These are phyloP conservation scores for Cyprinodon diabolis DNA, from an alignment of 2,797 vertebrate genomes.

Conservation along the genomic window DNA sequence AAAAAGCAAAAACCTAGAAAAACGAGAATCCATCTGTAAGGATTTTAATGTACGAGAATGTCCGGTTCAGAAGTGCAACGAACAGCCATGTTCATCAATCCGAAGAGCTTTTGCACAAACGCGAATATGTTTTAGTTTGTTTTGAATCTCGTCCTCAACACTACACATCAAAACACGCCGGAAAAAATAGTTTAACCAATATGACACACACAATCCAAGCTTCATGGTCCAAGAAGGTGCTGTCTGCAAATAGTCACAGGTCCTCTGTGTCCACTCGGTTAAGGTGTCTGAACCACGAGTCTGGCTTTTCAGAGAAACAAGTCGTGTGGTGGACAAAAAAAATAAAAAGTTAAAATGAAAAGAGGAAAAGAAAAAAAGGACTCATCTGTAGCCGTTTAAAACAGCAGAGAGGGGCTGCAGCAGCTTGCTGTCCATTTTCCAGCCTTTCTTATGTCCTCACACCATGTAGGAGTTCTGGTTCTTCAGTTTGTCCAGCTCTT, in stretches of 20 bases:
- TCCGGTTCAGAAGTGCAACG: slow-evolving; percentile 26
- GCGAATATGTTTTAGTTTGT: slow-evolving; percentile 52
- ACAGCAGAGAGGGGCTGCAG: slow-evolving; percentile 44
- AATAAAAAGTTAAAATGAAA: slow-evolving; percentile 13
- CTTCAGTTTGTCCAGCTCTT: slow-evolving; percentile 99
- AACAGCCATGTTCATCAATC: not conserved
- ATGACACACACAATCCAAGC: slow-evolving; percentile 69
- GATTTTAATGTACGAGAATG: slow-evolving; percentile 47
- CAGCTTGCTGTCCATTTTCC: slow-evolving; percentile 50
- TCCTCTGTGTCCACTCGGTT: slow-evolving; percentile 52
- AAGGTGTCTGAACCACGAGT: slow-evolving; percentile 44
- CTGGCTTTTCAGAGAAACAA: slow-evolving; percentile 42
- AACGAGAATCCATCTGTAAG: slow-evolving; percentile 51
- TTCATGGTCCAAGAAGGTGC: slow-evolving; percentile 71
- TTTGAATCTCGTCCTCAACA: slow-evolving; percentile 61
- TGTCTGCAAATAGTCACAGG: slow-evolving; percentile 63
- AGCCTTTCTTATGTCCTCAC: slow-evolving; percentile 78
- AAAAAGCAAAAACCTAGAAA: slow-evolving; percentile 50
- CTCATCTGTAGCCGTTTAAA: slow-evolving; percentile 21
- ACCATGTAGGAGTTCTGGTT: slow-evolving; percentile 99
- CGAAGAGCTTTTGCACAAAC: slow-evolving; percentile 28
- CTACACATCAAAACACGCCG: slow-evolving; percentile 75
- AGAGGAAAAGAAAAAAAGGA: slow-evolving; percentile 8
- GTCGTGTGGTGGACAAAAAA: slow-evolving; percentile 48
- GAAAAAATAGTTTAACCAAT: slow-evolving; percentile 70